Conservation (phyloP, 2,888 invertebrate species). For the Trisateles emortualis region DNA sequence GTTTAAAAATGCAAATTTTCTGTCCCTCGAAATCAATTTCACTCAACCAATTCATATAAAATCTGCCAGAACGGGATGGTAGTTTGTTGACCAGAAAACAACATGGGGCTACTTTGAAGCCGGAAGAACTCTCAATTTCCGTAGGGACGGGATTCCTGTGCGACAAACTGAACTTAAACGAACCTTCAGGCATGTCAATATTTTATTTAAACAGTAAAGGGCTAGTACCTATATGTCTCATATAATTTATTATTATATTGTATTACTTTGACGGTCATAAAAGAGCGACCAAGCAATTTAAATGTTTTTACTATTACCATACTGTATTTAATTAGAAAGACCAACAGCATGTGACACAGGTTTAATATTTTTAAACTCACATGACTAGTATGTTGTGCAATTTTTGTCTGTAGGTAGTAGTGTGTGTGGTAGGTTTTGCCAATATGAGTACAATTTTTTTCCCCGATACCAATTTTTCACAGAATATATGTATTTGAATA, state of each 20-base stretch:
- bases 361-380: no score
- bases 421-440: no score
- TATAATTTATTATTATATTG: not conserved
- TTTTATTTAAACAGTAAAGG: not conserved
- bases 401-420: no score
- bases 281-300: not conserved
- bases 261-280: not conserved
- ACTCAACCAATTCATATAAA: conserved; percentile 4
- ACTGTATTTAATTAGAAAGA: no score
- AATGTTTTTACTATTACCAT: no score
- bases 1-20: not conserved
- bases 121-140: conserved; percentile 20
- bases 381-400: no score
- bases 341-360: no score
- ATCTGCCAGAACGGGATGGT: not conserved
- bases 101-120: conserved; percentile 13
- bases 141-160: conserved; percentile 10
- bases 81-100: conserved; percentile 6
- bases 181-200: not conserved
- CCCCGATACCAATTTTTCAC: no score
- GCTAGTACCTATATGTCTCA: not conserved
- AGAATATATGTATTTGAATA: no score
- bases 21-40: not conserved
- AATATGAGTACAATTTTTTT: no score
- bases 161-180: not conserved